These are phyloP conservation scores for Epinephelus cyanopodus DNA, from an alignment of 2,113 vertebrate genomes.

Conservation along the genomic window DNA sequence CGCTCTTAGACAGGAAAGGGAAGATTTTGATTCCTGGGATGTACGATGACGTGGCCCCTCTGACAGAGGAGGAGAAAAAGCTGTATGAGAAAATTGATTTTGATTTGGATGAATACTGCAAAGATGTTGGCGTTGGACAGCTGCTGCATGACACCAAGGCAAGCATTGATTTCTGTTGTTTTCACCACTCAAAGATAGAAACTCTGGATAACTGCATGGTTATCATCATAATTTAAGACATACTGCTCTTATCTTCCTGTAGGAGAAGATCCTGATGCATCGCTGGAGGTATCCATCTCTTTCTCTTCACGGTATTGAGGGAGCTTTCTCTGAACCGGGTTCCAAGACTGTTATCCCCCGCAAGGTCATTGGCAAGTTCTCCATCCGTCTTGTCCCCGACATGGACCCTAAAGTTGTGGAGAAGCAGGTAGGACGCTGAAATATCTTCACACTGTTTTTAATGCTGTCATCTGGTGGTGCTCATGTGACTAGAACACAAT, in stretches of 20 bases:
- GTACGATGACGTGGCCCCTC: slow-evolving; percentile 85
- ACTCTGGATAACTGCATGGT: accelerated
- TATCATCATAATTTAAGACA: neutral
- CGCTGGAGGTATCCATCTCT: slow-evolving; percentile 96
- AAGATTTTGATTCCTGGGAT: slow-evolving; percentile 91
- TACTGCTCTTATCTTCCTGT: accelerated
- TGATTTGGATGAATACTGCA: slow-evolving; percentile 90
- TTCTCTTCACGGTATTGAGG: slow-evolving; percentile 98
- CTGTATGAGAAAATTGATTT: slow-evolving; percentile 96
- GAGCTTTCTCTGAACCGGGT: slow-evolving; percentile 92
- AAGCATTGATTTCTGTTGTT: slow-evolving; percentile 9
- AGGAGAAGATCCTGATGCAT: slow-evolving; percentile 95
- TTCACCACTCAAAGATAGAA: neutral
- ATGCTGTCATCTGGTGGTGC: neutral
- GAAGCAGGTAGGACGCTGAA: slow-evolving; percentile 83
- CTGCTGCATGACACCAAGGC: slow-evolving; percentile 91
- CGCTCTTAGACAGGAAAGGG: slow-evolving; percentile 88
- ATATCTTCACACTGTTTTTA: neutral
- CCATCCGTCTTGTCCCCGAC: slow-evolving; percentile 94
- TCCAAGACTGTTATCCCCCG: slow-evolving; percentile 96
- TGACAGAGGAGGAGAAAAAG: slow-evolving; percentile 88
- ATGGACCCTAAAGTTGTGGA: slow-evolving; percentile 93
- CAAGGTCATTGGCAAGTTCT: slow-evolving; percentile 97
- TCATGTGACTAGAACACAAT: neutral
- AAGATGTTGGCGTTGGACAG: slow-evolving; percentile 86